These are phyloP conservation scores for Brachionus manjavacas DNA, from an alignment of 1,140 invertebrate species.

Conservation along the genomic window DNA sequence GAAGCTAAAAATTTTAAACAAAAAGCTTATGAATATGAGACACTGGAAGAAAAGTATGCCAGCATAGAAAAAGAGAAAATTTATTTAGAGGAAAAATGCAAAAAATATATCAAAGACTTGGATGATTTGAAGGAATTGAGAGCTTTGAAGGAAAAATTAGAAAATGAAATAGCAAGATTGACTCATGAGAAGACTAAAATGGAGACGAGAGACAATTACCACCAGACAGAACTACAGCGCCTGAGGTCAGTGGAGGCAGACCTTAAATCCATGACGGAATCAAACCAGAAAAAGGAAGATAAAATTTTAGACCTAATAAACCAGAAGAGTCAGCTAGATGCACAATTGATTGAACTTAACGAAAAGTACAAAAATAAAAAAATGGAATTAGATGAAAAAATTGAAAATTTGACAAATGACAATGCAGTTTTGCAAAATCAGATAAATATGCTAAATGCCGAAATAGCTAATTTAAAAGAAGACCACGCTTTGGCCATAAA, in stretches of 20 bases:
- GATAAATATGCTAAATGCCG: constrained; percentile 13
- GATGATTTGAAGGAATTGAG: not conserved
- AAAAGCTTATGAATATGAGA: constrained; percentile 35
- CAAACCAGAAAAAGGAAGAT: constrained; percentile 18
- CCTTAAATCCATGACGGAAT: not conserved
- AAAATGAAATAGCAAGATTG: not conserved
- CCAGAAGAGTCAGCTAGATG: constrained; percentile 25
- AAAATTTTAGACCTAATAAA: constrained; percentile 33
- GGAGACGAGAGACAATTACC: not conserved
- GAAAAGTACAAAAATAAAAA: constrained; percentile 25
- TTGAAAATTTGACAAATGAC: constrained; percentile 19
- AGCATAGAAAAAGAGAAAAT: constrained; percentile 23
- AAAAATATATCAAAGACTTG: constrained; percentile 18
- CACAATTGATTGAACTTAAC: constrained; percentile 1
- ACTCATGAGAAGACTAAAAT: not conserved
- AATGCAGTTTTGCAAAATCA: constrained; percentile 25
- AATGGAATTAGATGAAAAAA: constrained; percentile 1
- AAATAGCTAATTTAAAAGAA: not conserved
- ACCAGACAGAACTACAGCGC: constrained; percentile 21
- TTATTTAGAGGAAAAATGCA: constrained; percentile 40
- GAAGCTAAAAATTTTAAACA: constrained; percentile 13
- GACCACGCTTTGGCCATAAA: not conserved
- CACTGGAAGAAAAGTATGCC: not conserved
- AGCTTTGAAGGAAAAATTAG: not conserved
- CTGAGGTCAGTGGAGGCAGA: not conserved